A percentile compares a stretch with the other conserved stretches of the same genome.
Conservation (phyloP, 2,888 invertebrate species). For the Corythucha ciliata region DNA sequence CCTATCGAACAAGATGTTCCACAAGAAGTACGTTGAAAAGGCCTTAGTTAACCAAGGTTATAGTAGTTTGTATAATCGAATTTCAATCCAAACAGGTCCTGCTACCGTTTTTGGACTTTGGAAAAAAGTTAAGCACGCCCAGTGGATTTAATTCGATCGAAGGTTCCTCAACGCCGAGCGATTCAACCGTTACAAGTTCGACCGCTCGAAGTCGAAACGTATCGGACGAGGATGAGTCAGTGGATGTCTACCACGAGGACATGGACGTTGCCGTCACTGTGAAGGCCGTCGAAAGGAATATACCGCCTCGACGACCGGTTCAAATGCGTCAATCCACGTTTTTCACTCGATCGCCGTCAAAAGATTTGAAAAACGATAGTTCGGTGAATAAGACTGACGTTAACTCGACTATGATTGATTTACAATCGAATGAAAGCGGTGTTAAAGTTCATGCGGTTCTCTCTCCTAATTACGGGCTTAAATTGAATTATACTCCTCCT, state of each 20-base stretch:
- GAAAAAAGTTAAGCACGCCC: slow-evolving; percentile 50
- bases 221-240: slow-evolving; percentile 32
- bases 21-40: too few relatives aligned
- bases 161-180: slow-evolving; percentile 27
- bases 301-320: slow-evolving; percentile 36
- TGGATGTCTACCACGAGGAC: slow-evolving; percentile 41
- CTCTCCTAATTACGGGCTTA: slow-evolving; percentile 28
- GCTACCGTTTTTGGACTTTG: slow-evolving; percentile 61
- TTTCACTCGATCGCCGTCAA: slow-evolving; percentile 8
- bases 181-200: slow-evolving; percentile 24
- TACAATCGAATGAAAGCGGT: slow-evolving; percentile 29
- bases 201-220: too few relatives aligned
- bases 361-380: slow-evolving; percentile 10
- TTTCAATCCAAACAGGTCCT: too few relatives aligned
- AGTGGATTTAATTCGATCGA: slow-evolving; percentile 39
- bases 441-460: slow-evolving; percentile 23
- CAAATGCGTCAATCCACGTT: slow-evolving; percentile 16
- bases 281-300: slow-evolving; percentile 40
- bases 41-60: too few relatives aligned
- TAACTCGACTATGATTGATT: too few relatives aligned
- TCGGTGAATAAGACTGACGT: slow-evolving; percentile 28
- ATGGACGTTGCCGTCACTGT: slow-evolving; percentile 40
- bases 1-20: slow-evolving; percentile 54
- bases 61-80: too few relatives aligned
- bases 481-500: slow-evolving; percentile 21